A percentile compares a stretch with the other conserved stretches of the same genome.
phyloP scores from a whole-genome alignment of 2,888 invertebrate species.

The Harpalus rufipes region DNA sequence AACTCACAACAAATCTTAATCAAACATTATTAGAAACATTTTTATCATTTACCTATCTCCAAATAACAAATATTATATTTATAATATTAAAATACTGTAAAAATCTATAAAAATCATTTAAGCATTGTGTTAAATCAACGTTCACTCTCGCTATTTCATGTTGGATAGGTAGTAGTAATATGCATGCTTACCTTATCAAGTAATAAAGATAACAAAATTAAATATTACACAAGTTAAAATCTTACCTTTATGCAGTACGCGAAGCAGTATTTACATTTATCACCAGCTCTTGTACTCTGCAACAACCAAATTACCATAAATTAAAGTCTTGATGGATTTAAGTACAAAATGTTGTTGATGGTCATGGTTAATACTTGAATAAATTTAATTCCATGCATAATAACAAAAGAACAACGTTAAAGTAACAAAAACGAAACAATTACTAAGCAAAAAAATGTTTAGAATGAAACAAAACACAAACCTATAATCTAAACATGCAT shows the following conservation, averaged over 20 bases:
- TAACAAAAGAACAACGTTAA: background rate
- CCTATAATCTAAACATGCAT: background rate
- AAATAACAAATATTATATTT: background rate
- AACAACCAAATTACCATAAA: slow-evolving; percentile 28
- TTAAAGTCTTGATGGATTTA: slow-evolving; percentile 34
- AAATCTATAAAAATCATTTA: too few relatives aligned
- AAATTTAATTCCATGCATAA: background rate
- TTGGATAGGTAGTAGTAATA: slow-evolving; percentile 38
- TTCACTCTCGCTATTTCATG: slow-evolving; percentile 2
- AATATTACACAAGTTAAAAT: slow-evolving; percentile 40
- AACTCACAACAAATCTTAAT: background rate
- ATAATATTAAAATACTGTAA: too few relatives aligned
- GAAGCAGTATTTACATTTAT: slow-evolving; percentile 19
- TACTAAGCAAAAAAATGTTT: background rate
- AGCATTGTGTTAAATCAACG: background rate
- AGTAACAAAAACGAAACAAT: background rate
- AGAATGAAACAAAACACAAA: background rate
- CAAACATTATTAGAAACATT: background rate
- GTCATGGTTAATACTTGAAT: slow-evolving; percentile 31
- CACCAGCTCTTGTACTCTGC: slow-evolving; percentile 23
- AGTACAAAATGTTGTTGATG: slow-evolving; percentile 38
- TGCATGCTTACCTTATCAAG: slow-evolving; percentile 37
- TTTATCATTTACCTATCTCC: background rate
- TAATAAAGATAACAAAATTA: slow-evolving; percentile 51
- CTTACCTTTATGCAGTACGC: slow-evolving; percentile 33